These are phyloP conservation scores for Drosophila bipectinata DNA, from an alignment of 1,140 invertebrate genomes.

Conservation along the genomic window DNA sequence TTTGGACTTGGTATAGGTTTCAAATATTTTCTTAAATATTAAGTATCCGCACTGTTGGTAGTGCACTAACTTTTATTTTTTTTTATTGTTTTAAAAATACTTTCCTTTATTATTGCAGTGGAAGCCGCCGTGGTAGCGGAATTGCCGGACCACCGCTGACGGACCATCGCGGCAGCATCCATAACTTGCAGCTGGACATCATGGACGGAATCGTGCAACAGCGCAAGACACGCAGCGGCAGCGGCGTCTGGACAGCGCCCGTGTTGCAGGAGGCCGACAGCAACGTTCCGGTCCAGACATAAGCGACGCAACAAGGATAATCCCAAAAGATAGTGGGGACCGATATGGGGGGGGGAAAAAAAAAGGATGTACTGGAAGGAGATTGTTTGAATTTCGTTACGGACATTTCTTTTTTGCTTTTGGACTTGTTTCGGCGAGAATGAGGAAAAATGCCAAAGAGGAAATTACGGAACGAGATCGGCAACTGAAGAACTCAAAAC, in stretches of 20 bases:
- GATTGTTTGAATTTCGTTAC: not conserved
- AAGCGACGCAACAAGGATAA: constrained; percentile 39
- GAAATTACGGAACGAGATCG: not conserved
- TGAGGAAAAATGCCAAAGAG: not conserved
- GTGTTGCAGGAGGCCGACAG: constrained; percentile 75
- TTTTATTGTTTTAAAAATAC: not conserved
- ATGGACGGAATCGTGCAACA: constrained; percentile 94
- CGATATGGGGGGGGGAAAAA: not conserved
- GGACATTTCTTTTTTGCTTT: not conserved
- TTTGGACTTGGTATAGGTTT: no score
- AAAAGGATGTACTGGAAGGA: not conserved
- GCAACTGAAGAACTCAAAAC: not conserved
- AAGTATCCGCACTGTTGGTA: not conserved
- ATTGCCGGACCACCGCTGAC: constrained; percentile 87
- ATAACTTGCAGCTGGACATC: constrained; percentile 92
- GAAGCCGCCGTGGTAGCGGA: constrained; percentile 76
- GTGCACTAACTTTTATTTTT: no score
- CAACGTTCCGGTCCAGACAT: constrained; percentile 83
- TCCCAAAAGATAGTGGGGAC: not conserved
- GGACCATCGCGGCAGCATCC: constrained; percentile 89
- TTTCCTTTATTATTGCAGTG: constrained; percentile 45
- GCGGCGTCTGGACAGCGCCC: constrained; percentile 77
- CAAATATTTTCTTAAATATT: no score
- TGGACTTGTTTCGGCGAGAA: not conserved
- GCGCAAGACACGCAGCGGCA: constrained; percentile 86